Evolutionary conservation across 1,140 invertebrate species (phyloP).

Genomic region (Zaprionus vittiger): DNA sequence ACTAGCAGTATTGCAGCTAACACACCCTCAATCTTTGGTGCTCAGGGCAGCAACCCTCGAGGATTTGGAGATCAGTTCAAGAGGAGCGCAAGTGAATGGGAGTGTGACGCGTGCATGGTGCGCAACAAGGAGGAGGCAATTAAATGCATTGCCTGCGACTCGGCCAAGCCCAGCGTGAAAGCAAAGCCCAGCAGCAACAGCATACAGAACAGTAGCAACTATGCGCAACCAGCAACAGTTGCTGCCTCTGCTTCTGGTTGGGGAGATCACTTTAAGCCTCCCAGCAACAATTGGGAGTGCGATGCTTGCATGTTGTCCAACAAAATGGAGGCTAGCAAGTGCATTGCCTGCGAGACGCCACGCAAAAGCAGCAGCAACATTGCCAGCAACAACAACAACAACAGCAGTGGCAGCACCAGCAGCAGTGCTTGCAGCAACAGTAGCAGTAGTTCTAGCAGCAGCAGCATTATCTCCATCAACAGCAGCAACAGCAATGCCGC

Average conservation of each 20-base stretch:
- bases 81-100: slow-evolving; percentile 86
- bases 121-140: slow-evolving; percentile 86
- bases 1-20: not conserved
- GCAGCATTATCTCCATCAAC: not conserved
- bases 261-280: slow-evolving; percentile 57
- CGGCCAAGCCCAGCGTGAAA: slow-evolving; percentile 13
- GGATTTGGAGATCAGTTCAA: slow-evolving; percentile 86
- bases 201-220: not conserved
- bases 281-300: slow-evolving; percentile 87
- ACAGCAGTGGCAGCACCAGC: not conserved
- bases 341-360: slow-evolving; percentile 83
- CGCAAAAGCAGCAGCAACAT: slow-evolving; percentile 1
- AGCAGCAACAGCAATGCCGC: slow-evolving; percentile 1
- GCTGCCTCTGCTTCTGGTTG: not conserved
- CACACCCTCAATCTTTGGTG: not conserved
- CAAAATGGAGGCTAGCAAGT: slow-evolving; percentile 85
- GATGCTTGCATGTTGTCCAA: slow-evolving; percentile 88
- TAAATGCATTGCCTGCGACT: slow-evolving; percentile 87
- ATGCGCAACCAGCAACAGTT: not conserved
- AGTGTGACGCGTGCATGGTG: slow-evolving; percentile 88
- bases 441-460: slow-evolving; percentile 8
- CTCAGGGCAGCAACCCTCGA: not conserved
- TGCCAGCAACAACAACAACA: not conserved
- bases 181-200: not conserved
- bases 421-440: not conserved